phyloP scores from a whole-genome alignment of 2,888 invertebrate species.

The Trissonchulus latispiculum region DNA sequence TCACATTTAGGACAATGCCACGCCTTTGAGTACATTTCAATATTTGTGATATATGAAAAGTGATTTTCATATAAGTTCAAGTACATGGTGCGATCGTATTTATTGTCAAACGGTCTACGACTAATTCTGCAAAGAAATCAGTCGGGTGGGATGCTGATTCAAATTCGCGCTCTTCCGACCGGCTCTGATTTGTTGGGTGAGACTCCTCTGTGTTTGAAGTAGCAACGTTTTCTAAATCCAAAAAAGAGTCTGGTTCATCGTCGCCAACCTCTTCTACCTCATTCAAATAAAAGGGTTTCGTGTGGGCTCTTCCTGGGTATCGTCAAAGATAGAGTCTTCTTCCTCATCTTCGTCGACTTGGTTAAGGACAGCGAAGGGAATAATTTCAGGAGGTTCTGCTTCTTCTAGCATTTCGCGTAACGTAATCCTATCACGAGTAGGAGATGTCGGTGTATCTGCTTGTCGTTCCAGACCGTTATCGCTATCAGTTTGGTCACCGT shows the following conservation, averaged over 20 bases:
- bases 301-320: background rate
- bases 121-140: background rate
- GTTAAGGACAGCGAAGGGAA: background rate
- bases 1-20: constrained; percentile 8
- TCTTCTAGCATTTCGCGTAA: background rate
- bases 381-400: background rate
- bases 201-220: background rate
- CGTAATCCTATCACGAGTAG: background rate
- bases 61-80: background rate
- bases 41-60: constrained; percentile 5
- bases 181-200: background rate
- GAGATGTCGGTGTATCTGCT: too few species aligned
- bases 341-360: background rate
- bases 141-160: background rate
- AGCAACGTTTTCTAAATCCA: too few species aligned
- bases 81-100: background rate
- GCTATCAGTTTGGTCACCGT: background rate
- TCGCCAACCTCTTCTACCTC: too few species aligned
- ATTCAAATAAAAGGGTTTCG: background rate
- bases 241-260: too few species aligned
- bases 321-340: background rate
- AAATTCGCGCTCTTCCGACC: background rate
- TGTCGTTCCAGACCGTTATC: background rate
- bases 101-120: background rate
- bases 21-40: background rate